Percentiles rank a stretch among this genome's conserved stretches.
These are phyloP conservation scores for Sander lucioperca DNA, from an alignment of 2,113 vertebrate species.

Conservation along the genomic window DNA sequence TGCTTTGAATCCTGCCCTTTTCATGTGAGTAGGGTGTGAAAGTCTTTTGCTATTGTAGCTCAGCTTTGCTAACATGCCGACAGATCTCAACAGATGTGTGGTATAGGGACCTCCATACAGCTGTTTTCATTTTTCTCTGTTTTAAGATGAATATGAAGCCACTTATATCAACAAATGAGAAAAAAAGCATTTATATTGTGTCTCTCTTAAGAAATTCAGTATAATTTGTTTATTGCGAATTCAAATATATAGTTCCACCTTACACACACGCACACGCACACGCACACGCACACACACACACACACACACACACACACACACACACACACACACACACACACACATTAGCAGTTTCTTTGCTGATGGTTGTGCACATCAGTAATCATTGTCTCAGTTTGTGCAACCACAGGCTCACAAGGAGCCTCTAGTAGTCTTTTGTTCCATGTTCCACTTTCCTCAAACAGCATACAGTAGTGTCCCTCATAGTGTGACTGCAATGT, in stretches of 20 bases:
- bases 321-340: neutral
- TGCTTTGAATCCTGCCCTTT: neutral
- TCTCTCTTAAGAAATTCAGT: neutral
- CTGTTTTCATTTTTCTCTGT: neutral
- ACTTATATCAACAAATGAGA: neutral
- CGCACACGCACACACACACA: neutral
- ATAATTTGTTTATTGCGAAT: neutral
- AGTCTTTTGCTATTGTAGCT: neutral
- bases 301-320: neutral
- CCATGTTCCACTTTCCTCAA: constrained; percentile 1
- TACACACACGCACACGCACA: neutral
- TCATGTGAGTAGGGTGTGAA: neutral
- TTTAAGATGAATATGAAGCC: neutral
- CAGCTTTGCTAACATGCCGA: neutral
- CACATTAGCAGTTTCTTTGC: neutral
- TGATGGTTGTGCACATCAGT: neutral
- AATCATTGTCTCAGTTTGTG: neutral
- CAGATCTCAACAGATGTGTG: neutral
- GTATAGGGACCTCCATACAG: neutral
- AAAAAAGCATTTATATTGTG: neutral
- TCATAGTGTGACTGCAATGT: neutral
- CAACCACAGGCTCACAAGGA: neutral
- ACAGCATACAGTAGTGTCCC: neutral
- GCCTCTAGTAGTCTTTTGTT: neutral
- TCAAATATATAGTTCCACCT: neutral